Evolutionary conservation across 2,797 vertebrate genomes (phyloP).

Genomic region (Rhinophrynus dorsalis): DNA sequence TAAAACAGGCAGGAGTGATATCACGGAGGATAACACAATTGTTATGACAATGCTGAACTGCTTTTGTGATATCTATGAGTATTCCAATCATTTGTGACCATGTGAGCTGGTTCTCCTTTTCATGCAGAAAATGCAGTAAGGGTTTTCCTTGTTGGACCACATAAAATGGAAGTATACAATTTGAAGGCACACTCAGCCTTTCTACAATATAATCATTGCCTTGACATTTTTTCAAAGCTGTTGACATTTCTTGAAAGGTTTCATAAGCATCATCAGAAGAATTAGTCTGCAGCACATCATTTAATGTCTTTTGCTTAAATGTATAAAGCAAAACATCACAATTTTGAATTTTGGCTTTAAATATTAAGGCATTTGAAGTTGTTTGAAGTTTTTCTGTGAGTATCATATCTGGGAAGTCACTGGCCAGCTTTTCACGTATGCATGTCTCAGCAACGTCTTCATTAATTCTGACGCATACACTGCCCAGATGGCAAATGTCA

Average conservation of each 20-base stretch:
- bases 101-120: slow-evolving; percentile 39
- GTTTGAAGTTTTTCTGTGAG: slow-evolving; percentile 6
- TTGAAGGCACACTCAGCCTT: neutral
- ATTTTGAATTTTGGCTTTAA: neutral
- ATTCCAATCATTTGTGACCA: slow-evolving; percentile 19
- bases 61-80: slow-evolving; percentile 30
- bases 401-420: slow-evolving; percentile 9
- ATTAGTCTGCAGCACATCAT: slow-evolving; percentile 42
- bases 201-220: slow-evolving; percentile 33
- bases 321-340: slow-evolving; percentile 18
- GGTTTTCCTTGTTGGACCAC: slow-evolving; percentile 27
- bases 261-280: slow-evolving; percentile 24
- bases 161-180: slow-evolving; percentile 10
- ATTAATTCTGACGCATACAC: slow-evolving; percentile 3
- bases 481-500: slow-evolving; percentile 13
- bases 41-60: slow-evolving; percentile 30
- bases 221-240: slow-evolving; percentile 27
- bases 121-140: slow-evolving; percentile 37
- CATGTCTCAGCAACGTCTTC: slow-evolving; percentile 15
- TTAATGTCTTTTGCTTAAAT: slow-evolving; percentile 35
- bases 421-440: slow-evolving; percentile 11
- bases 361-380: neutral
- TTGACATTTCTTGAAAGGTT: slow-evolving; percentile 38
- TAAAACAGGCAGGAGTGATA: slow-evolving; percentile 46
- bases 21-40: slow-evolving; percentile 38